A percentile compares a stretch with the other conserved stretches of the same genome.
Evolutionary conservation across 2,888 invertebrate species (phyloP).

Genomic region (Apodemia hepburni): DNA sequence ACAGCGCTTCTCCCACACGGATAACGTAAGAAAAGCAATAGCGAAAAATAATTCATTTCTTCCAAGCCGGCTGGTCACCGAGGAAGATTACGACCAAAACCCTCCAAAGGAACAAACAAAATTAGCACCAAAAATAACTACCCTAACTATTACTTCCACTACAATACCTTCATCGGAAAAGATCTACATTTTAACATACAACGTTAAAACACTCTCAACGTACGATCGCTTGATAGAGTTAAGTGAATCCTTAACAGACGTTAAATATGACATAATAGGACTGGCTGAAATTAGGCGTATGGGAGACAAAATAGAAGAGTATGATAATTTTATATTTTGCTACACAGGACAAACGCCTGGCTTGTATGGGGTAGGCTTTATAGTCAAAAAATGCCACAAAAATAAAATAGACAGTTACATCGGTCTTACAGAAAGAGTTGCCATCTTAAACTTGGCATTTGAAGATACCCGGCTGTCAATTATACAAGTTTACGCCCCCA

Average conservation of each 20-base stretch:
- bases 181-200: conserved; percentile 5
- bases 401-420: conserved; percentile 31
- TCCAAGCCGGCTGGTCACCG: too few relatives aligned
- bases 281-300: conserved; percentile 31
- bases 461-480: conserved; percentile 23
- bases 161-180: neutral
- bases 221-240: conserved; percentile 31
- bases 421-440: conserved; percentile 34
- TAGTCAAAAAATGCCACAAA: conserved; percentile 33
- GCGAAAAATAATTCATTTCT: too few relatives aligned
- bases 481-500: conserved; percentile 27
- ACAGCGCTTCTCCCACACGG: too few relatives aligned
- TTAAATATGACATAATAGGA: conserved; percentile 35
- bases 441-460: conserved; percentile 29
- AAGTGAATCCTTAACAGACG: conserved; percentile 25
- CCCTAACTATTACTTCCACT: neutral
- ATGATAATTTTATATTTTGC: conserved; percentile 28
- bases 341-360: neutral
- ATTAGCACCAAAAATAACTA: neutral
- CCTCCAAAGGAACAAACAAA: neutral
- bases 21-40: too few relatives aligned
- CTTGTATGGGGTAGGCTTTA: neutral
- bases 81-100: too few relatives aligned
- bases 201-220: conserved; percentile 25
- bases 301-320: conserved; percentile 35